Evolutionary conservation across 2,797 vertebrate species (phyloP).

Genomic region (Malurus leucopterus): DNA sequence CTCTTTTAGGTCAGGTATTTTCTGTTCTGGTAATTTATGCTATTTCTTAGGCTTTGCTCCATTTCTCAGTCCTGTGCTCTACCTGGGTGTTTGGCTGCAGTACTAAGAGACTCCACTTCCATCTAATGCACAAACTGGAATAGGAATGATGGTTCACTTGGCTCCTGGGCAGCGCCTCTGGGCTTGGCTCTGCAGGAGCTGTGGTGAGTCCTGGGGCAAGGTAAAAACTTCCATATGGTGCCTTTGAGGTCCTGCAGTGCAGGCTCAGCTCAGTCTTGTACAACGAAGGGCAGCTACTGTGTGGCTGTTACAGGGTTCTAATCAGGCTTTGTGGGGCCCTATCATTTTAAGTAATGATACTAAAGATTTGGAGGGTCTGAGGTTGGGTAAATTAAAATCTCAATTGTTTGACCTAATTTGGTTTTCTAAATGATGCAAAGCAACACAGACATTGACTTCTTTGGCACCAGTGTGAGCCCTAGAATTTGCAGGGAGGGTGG

Average conservation of each 20-base stretch:
- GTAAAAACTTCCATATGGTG: neutral
- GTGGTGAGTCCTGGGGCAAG: neutral
- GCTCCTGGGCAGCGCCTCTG: neutral
- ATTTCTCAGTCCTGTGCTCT: neutral
- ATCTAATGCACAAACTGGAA: neutral
- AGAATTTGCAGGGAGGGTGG: neutral
- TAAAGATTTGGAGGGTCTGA: neutral
- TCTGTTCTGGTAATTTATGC: neutral
- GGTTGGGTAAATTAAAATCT: neutral
- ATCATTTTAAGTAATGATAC: neutral
- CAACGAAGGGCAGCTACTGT: fast-evolving
- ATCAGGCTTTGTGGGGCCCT: too few species aligned
- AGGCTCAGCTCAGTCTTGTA: neutral
- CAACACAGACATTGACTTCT: neutral
- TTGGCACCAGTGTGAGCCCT: neutral
- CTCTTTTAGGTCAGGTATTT: neutral
- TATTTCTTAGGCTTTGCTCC: neutral
- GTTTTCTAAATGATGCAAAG: neutral
- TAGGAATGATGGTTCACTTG: neutral
- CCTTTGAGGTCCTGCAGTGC: neutral
- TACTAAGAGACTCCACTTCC: neutral
- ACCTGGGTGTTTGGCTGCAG: fast-evolving
- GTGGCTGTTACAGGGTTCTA: neutral
- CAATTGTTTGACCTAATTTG: neutral
- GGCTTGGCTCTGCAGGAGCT: neutral